Base-by-base conservation (phyloP, 2,888 invertebrate species). In the Metallyticus violacea region DNA sequence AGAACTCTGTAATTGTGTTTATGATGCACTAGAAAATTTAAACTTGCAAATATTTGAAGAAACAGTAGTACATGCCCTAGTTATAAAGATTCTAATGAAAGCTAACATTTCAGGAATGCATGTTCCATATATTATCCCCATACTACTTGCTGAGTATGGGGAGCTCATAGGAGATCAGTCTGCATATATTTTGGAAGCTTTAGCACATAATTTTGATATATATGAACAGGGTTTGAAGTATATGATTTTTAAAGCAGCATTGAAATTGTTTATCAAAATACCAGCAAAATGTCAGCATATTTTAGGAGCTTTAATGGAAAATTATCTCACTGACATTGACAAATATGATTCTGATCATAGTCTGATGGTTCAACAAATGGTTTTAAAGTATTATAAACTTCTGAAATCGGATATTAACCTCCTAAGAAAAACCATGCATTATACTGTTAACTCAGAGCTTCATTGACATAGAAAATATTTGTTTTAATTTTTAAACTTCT, bases 251-350 rank as follows among this genome's bases (percentile, higher is more conserved):
- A 88, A 85, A 62, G 87, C 87, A 79, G 77, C 84, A 77, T 28
- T 88, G 25, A 88, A 86, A 83, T 76, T 88, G 86, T 88, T 88
- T 86, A 30, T 88, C 26, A 79, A 87, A 76, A 85, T 85, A 40
- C 88, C 88, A 80, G 86, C 88, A 79, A 86, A 85, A 80, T 88
- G 85, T 79, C 88, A 88, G 80, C 87, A 88, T 40, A 87, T 86
- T 30, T 85, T 88, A n/a, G 88, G 88, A 76, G 83, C 86, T 29
- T 85, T 88, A 28, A 81, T 88, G 26, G 88, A 88, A 81, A 88
- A 88, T 28, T 87, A 87, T 79, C 77, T 88, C 26, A 76, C 29
- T n/a, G 83, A 83, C 25, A 77, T 77, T n/a, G 77, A 27, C 6
- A 77, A 22, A n/a, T 77, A 28, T 25, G 83, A 83, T n/a, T 83